These are phyloP conservation scores for Drosophila aff. DNA, from an alignment of 1,140 invertebrate genomes.

Conservation along the genomic window DNA sequence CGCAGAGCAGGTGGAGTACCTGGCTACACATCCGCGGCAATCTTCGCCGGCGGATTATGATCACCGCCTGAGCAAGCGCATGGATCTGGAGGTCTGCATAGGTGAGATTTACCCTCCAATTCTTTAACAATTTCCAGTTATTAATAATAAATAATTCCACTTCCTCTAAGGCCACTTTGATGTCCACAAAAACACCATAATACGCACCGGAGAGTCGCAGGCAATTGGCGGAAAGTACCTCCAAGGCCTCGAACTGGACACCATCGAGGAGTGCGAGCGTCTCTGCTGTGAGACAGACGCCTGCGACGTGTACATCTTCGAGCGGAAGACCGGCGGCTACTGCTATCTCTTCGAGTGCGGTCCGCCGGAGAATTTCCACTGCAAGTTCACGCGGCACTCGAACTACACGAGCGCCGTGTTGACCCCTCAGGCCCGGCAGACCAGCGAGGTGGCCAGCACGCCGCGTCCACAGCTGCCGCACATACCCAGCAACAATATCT, in stretches of 20 bases:
- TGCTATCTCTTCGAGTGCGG: slow-evolving; percentile 97
- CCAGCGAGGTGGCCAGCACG: slow-evolving; percentile 55
- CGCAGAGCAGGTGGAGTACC: slow-evolving; percentile 60
- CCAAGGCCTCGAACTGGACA: slow-evolving; percentile 92
- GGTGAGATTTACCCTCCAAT: slow-evolving; percentile 49
- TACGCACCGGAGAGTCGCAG: slow-evolving; percentile 94
- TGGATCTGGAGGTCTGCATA: slow-evolving; percentile 81
- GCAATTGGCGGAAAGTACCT: slow-evolving; percentile 95
- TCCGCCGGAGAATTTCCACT: slow-evolving; percentile 94
- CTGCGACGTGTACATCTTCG: slow-evolving; percentile 96
- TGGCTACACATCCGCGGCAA: slow-evolving; percentile 14
- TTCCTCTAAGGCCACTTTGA: slow-evolving; percentile 90
- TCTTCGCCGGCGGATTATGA: slow-evolving; percentile 48
- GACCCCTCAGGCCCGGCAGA: slow-evolving; percentile 79
- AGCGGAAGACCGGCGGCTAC: slow-evolving; percentile 95
- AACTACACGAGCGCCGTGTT: slow-evolving; percentile 96
- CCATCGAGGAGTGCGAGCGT: slow-evolving; percentile 92
- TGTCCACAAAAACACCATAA: slow-evolving; percentile 95
- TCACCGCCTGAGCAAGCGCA: slow-evolving; percentile 75
- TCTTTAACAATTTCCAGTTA: neutral
- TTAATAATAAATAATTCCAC: neutral
- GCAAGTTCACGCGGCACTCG: slow-evolving; percentile 95
- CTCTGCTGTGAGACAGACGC: slow-evolving; percentile 94
- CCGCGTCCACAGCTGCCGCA: slow-evolving; percentile 66
- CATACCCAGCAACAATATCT: slow-evolving; percentile 73